Conservation (phyloP, 2,797 vertebrate species). For the Danio jaintianensis region DNA sequence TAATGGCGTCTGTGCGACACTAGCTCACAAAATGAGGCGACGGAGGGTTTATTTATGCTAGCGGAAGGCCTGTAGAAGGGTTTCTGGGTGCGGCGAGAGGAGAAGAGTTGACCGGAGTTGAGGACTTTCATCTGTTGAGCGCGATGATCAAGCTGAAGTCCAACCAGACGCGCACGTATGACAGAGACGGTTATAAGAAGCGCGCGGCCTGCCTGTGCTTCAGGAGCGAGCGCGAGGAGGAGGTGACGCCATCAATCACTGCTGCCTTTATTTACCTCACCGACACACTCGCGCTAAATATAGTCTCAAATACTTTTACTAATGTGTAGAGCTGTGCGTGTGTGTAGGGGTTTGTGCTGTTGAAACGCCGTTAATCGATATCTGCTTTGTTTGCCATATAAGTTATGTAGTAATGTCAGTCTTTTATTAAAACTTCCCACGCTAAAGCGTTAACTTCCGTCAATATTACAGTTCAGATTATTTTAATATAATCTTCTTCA, state of each 20-base stretch:
- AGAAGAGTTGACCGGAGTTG: background rate
- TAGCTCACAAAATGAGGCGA: constrained; percentile 22
- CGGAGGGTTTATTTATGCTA: constrained; percentile 1
- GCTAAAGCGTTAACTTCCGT: no score
- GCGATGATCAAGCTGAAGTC: constrained; percentile 98
- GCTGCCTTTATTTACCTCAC: background rate
- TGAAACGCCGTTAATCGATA: background rate
- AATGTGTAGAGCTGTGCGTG: background rate
- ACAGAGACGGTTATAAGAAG: constrained; percentile 97
- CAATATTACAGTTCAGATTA: no score
- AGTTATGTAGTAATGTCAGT: background rate
- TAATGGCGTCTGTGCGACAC: constrained; percentile 12
- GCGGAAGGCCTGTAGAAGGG: background rate
- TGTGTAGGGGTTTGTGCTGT: background rate
- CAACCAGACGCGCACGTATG: constrained; percentile 98
- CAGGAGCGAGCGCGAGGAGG: constrained; percentile 93
- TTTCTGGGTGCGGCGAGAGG: background rate
- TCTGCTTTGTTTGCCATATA: background rate
- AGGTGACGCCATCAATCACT: constrained; percentile 81
- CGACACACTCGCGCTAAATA: background rate
- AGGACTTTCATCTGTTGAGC: constrained; percentile 30
- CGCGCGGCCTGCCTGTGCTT: constrained; percentile 97
- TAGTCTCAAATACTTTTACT: no score
- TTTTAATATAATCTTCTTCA: background rate
- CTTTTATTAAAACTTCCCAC: background rate